These are phyloP conservation scores for Agonopterix arenella DNA, from an alignment of 2,888 invertebrate genomes.

Conservation along the genomic window DNA sequence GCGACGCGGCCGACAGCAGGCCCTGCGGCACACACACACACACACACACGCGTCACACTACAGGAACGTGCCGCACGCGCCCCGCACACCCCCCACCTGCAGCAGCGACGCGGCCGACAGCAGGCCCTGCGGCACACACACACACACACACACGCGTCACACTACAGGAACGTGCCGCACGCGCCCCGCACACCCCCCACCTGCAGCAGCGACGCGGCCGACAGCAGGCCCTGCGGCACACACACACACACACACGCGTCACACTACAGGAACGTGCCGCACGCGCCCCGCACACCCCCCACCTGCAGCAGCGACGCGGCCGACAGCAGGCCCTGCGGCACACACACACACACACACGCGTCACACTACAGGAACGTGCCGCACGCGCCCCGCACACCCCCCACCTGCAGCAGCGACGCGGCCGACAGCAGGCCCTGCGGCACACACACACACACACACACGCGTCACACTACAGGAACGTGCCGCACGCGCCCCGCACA, in stretches of 20 bases:
- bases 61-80: slow-evolving; percentile 95
- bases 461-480: no score
- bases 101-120: slow-evolving; percentile 91
- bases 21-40: slow-evolving; percentile 94
- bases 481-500: no score
- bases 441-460: no score
- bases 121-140: slow-evolving; percentile 92
- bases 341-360: slow-evolving; percentile 87
- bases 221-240: slow-evolving; percentile 91
- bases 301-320: slow-evolving; percentile 89
- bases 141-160: slow-evolving; percentile 82
- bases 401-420: slow-evolving; percentile 74
- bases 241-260: slow-evolving; percentile 87
- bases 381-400: slow-evolving; percentile 79
- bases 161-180: slow-evolving; percentile 89
- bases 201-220: slow-evolving; percentile 88
- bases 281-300: slow-evolving; percentile 86
- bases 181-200: slow-evolving; percentile 87
- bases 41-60: slow-evolving; percentile 77
- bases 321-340: slow-evolving; percentile 90
- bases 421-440: slow-evolving; percentile 71
- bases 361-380: slow-evolving; percentile 55
- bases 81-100: slow-evolving; percentile 83
- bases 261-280: slow-evolving; percentile 90
- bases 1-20: slow-evolving; percentile 89